A percentile compares a stretch with the other conserved stretches of the same genome.
Evolutionary conservation across 2,113 vertebrate species (phyloP).

Genomic region (Mandrillus leucophaeus): DNA sequence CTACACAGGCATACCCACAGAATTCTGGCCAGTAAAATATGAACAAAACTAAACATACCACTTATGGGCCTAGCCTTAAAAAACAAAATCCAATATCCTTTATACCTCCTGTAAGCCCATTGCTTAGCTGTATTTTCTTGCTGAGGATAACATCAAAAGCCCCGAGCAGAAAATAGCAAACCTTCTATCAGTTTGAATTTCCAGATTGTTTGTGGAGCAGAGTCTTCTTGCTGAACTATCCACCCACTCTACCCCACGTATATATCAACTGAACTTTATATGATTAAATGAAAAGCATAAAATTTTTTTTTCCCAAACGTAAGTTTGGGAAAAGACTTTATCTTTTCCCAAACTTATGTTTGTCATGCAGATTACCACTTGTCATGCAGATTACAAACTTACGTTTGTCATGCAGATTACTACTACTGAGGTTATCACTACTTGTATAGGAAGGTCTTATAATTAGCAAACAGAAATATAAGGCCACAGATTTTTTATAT

Average conservation of each 20-base stretch:
- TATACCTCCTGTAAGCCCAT: background rate
- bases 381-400: no score
- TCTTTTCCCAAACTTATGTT: background rate
- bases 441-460: background rate
- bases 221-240: background rate
- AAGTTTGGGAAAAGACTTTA: no score
- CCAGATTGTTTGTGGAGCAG: background rate
- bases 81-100: background rate
- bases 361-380: background rate
- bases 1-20: background rate
- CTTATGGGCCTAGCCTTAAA: background rate
- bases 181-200: background rate
- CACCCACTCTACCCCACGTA: background rate
- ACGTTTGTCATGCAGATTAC: no score
- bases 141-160: background rate
- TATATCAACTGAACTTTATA: background rate
- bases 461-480: background rate
- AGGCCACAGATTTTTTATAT: background rate
- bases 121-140: background rate
- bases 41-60: background rate
- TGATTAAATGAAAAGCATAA: background rate
- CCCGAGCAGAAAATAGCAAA: background rate
- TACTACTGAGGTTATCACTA: background rate
- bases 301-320: background rate
- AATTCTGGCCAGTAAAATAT: background rate